Evolutionary conservation across 2,797 vertebrate genomes (phyloP).

Genomic region (Mormyrops attenuatus): DNA sequence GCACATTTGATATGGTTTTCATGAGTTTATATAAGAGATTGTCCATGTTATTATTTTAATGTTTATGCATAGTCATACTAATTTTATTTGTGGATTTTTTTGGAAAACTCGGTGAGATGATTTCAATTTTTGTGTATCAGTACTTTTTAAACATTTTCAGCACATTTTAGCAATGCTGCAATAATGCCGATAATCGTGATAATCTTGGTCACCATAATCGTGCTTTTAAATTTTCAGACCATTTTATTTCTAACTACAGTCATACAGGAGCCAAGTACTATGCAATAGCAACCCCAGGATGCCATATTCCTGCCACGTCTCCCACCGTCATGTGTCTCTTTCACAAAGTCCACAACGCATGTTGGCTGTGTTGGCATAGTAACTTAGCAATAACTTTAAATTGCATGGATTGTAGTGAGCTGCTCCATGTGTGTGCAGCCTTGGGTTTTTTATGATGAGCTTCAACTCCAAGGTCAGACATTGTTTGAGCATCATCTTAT

Average conservation of each 20-base stretch:
- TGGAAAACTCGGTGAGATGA: not conserved
- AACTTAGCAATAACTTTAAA: slow-evolving; percentile 18
- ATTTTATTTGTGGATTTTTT: not conserved
- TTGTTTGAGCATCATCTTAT: not conserved
- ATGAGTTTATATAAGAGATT: not conserved
- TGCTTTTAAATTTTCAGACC: not conserved
- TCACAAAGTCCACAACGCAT: not conserved
- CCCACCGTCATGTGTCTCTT: not conserved
- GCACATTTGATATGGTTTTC: not conserved
- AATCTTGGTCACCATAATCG: not conserved
- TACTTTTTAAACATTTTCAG: not conserved
- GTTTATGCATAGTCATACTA: not conserved
- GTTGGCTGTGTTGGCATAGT: not conserved
- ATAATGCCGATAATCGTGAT: not conserved
- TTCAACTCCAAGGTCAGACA: not conserved
- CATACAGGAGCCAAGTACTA: not conserved
- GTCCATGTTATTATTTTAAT: not conserved
- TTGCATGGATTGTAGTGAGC: slow-evolving; percentile 4
- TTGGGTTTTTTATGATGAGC: not conserved
- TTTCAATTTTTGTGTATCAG: not conserved
- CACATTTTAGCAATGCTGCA: not conserved
- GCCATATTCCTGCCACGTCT: not conserved
- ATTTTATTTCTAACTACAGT: not conserved
- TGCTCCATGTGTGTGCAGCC: not conserved
- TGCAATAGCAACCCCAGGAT: not conserved